A percentile compares a stretch with the other conserved stretches of the same genome.
Evolutionary conservation across 2,797 vertebrate genomes (phyloP).

Genomic region (Pantherophis vulpinus): DNA sequence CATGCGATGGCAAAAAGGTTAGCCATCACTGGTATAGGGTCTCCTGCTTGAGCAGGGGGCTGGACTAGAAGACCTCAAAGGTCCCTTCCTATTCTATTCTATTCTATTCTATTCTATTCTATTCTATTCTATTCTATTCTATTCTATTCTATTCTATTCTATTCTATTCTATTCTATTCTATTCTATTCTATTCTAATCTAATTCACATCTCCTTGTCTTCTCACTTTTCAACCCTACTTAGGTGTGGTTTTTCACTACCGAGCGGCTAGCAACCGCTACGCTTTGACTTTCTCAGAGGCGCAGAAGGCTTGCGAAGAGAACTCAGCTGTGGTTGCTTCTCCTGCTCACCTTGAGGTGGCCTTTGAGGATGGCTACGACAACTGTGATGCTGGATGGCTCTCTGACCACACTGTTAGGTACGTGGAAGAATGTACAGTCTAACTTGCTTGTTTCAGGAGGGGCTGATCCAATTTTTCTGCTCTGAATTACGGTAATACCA

Average conservation of each 20-base stretch:
- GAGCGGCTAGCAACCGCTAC: constrained; percentile 85
- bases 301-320: constrained; percentile 81
- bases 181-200: too few species aligned
- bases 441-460: constrained; percentile 16
- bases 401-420: constrained; percentile 90
- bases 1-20: too few species aligned
- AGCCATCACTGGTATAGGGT: too few species aligned
- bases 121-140: too few species aligned
- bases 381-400: constrained; percentile 95
- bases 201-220: not conserved
- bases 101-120: too few species aligned
- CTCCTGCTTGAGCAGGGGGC: too few species aligned
- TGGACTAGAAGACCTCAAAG: too few species aligned
- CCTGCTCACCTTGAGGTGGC: constrained; percentile 88
- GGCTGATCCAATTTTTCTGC: not conserved
- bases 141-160: too few species aligned
- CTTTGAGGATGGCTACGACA: constrained; percentile 92
- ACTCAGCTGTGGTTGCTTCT: constrained; percentile 82
- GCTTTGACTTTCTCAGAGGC: constrained; percentile 82
- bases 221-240: not conserved
- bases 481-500: not conserved
- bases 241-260: constrained; percentile 96
- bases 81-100: too few species aligned
- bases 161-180: too few species aligned
- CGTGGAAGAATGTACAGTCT: not conserved